Evolutionary conservation across 2,113 vertebrate genomes (phyloP).

Genomic region (Tauraco erythrolophus): DNA sequence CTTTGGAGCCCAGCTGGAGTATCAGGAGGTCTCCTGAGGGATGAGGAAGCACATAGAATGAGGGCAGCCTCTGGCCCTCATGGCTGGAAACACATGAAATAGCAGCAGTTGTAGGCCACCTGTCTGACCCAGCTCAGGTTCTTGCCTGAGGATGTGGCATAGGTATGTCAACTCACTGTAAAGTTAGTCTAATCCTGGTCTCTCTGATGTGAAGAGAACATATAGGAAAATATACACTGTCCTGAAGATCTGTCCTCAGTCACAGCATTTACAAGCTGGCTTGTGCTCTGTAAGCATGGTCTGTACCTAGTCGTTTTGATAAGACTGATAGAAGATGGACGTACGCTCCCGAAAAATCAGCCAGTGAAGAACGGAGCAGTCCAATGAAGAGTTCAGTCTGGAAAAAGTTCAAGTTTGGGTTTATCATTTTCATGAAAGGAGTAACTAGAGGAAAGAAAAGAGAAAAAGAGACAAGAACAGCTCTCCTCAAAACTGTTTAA

Average conservation of each 20-base stretch:
- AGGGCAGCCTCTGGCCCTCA: not conserved
- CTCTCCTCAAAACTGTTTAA: not conserved
- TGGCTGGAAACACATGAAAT: not conserved
- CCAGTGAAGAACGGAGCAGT: not conserved
- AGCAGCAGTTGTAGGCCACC: not conserved
- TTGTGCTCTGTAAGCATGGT: not conserved
- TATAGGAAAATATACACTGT: not conserved
- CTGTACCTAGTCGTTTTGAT: not conserved
- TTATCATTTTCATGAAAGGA: not conserved
- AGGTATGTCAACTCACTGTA: not conserved
- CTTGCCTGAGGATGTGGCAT: not conserved
- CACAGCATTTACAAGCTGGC: not conserved
- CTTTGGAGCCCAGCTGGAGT: not conserved
- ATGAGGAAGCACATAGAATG: not conserved
- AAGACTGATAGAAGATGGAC: not conserved
- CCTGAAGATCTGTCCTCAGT: not conserved
- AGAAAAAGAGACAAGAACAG: not conserved
- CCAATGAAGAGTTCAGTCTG: not conserved
- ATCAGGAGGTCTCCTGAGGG: not conserved
- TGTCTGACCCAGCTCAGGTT: not conserved
- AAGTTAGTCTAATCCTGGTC: not conserved
- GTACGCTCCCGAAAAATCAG: not conserved
- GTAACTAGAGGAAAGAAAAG: not conserved
- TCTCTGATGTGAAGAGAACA: not conserved
- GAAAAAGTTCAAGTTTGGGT: not conserved